Base-by-base conservation (phyloP, 92 coral and sea anemone genomes). In the Heliopora coerulea region DNA sequence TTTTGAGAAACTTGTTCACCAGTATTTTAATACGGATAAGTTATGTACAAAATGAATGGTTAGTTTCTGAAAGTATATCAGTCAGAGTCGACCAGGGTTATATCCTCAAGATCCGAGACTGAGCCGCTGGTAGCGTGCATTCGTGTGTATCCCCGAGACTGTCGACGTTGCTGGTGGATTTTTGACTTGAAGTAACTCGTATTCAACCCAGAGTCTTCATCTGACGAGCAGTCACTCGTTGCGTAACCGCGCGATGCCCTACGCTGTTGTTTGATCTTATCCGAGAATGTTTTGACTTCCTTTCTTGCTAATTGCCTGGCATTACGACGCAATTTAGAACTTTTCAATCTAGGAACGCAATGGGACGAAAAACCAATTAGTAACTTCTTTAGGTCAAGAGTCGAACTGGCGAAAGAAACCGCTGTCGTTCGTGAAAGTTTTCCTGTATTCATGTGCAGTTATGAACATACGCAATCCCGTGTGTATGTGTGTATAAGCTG, bases 241-340 rank as follows among this genome's bases (percentile, higher is more conserved):
- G 96, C 86, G 76, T 86, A 80, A 18, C 88, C 96, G 56, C 82
- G 85, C 21, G 90, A 86, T 78, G 72, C 80, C 31, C 96, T 62
- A 14, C 96, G 83, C 10, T 69, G 79, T 59, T 83, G 73, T 48
- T 72, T 74, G 27, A 73, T 73, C 0, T 63, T 64, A 26, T 62
- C 81, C 34, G 58, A 34, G 33, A 81, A 74, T 49, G 76, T 70
- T 7, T 35, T 18, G 30, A 62, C 28, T 31, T n/a, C 64, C 14
- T 60, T 63, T 32, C 27, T 49, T 0, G 15, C 8, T 25, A 62
- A 59, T 19, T 14, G 24, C 19, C 31, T 32, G 29, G 27, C 14
- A 17, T 18, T 30, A 24, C 9, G 31, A 60, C 28, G 35, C 72
- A 49, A 3, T 31, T 68, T 13, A 44, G 8, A 12, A 24, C 54